Conservation (phyloP, 2,888 invertebrate species). For the Trichogramma evanescens region DNA sequence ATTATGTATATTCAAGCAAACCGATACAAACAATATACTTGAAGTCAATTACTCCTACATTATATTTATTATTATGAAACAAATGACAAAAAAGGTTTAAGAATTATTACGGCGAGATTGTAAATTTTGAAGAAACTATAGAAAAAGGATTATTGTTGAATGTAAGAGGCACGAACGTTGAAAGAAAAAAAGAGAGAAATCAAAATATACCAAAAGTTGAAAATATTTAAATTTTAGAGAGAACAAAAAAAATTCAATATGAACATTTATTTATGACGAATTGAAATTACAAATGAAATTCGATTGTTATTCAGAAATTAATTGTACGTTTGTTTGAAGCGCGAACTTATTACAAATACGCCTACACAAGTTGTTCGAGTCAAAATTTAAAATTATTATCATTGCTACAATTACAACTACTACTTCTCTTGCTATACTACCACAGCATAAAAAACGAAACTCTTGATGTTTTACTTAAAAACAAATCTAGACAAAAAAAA, state of each 20-base stretch:
- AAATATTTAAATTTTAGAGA: too few species aligned
- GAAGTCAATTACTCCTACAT: conserved; percentile 44
- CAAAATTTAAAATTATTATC: too few species aligned
- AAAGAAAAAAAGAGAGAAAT: conserved; percentile 7
- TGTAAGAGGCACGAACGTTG: not conserved
- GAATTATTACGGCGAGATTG: conserved; percentile 29
- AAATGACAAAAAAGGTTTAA: not conserved
- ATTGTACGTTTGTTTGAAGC: too few species aligned
- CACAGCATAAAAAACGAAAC: conserved; percentile 12
- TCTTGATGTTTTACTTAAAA: conserved; percentile 14
- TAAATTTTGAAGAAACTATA: conserved; percentile 22
- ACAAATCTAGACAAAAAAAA: conserved; percentile 10
- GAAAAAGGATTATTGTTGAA: conserved; percentile 9
- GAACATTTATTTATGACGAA: too few species aligned
- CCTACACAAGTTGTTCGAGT: too few species aligned
- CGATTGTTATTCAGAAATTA: too few species aligned
- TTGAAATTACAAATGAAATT: too few species aligned
- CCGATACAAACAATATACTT: conserved; percentile 38
- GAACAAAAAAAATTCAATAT: too few species aligned
- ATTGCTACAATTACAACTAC: too few species aligned
- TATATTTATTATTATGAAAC: conserved; percentile 27
- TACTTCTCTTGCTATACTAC: not conserved
- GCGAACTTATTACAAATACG: too few species aligned
- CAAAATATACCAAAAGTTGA: not conserved
- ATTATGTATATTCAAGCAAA: conserved; percentile 22